A percentile compares a stretch with the other conserved stretches of the same genome.
Evolutionary conservation across 2,797 vertebrate genomes (phyloP).

Genomic region (Decapterus maruadsi): DNA sequence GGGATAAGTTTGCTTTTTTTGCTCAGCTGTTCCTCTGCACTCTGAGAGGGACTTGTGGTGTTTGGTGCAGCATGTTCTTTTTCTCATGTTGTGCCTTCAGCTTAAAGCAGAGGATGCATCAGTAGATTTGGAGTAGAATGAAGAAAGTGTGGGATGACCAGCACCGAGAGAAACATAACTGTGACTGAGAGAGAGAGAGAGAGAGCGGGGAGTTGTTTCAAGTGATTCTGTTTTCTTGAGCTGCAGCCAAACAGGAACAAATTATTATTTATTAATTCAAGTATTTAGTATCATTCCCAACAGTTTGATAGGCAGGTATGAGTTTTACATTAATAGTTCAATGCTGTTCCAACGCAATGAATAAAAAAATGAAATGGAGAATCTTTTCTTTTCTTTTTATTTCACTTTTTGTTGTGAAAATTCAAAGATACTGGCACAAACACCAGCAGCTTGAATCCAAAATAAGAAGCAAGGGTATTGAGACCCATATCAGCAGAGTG

Average conservation of each 20-base stretch:
- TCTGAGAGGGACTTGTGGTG: neutral
- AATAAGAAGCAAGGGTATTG: slow-evolving; percentile 44
- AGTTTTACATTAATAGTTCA: neutral
- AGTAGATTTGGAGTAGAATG: neutral
- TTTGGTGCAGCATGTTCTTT: neutral
- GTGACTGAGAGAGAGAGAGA: neutral
- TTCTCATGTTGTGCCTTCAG: neutral
- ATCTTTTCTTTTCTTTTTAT: neutral
- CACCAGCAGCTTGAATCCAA: slow-evolving; percentile 47
- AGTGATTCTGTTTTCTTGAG: neutral
- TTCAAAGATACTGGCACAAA: slow-evolving; percentile 45
- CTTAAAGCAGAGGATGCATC: slow-evolving; percentile 8
- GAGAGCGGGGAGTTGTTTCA: neutral
- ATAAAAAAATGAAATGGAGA: slow-evolving; percentile 4
- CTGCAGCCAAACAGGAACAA: neutral
- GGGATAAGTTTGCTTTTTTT: slow-evolving; percentile 10
- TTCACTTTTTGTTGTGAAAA: slow-evolving; percentile 34
- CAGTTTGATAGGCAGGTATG: neutral
- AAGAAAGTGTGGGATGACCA: neutral
- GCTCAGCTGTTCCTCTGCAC: neutral
- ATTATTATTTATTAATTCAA: neutral
- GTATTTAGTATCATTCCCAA: neutral
- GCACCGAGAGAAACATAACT: neutral
- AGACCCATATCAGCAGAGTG: slow-evolving; percentile 21
- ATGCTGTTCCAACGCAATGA: neutral